Base-by-base conservation (phyloP, 1,140 invertebrate species). In the Artemia franciscana region DNA sequence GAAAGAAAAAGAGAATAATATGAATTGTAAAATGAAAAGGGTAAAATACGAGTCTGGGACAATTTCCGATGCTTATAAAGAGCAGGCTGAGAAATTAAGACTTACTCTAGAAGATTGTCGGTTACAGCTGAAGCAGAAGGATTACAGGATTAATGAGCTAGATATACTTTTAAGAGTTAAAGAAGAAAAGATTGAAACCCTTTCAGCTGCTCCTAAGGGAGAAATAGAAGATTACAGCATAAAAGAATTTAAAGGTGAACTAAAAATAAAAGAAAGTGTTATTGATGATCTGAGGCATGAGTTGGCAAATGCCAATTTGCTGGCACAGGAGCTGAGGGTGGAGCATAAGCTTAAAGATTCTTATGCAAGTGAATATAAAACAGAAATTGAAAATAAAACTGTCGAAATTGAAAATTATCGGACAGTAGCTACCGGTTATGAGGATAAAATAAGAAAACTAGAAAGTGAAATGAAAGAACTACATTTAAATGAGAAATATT, bases 121-220 rank as follows among this genome's bases (percentile, higher is more conserved):
- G 39, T 18, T 51, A 2, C 39, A 51, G 58, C 71, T 77, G 66
- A 70, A 73, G 28, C 68, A 70, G 63, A 73, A 77, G 58, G 69
- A 72, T 24, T 77, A 75, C 63, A 77, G 83, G 60, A 85, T 90
- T 65, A 77, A 83, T 65, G 84, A 88, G 72, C 70, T 91, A 57
- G 85, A 90, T 70, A 80, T 85, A 62, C 85, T 85, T 5, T 72
- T 91, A 60, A 69, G 76, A 65, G 76, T 18, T 79, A 68, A 78
- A 76, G 78, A 79, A 67, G 72, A 77, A 66, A 74, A 67, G 62
- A 66, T 66, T 57, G 59, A 64, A 24, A 61, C 65, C 39, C 2
- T 51, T 51, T 15, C 39, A 15, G 39, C 39, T 51, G 39, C 12
- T 12, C 39, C 12, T 18, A 18, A 51, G 12, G 39, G 12, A 15